phyloP scores from a whole-genome alignment of 2,888 invertebrate species.

The Vandiemenella viatica region DNA sequence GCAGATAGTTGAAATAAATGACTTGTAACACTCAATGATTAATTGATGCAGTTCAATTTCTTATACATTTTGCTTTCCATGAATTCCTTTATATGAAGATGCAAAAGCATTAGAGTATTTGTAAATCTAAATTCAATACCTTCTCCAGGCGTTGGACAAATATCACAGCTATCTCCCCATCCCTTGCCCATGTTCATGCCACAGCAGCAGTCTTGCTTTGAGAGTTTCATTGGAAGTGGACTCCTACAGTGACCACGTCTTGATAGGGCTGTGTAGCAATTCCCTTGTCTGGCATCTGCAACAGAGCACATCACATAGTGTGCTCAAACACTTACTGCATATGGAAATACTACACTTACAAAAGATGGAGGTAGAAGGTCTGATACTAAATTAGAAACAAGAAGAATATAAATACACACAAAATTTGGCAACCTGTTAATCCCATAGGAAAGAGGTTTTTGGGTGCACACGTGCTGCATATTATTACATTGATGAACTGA shows the following conservation, averaged over 20 bases:
- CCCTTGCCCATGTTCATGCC: slow-evolving; percentile 74
- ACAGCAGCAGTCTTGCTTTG: slow-evolving; percentile 75
- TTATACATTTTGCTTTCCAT: too few relatives aligned
- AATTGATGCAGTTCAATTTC: too few relatives aligned
- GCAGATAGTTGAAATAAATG: too few relatives aligned
- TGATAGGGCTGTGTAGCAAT: slow-evolving; percentile 54
- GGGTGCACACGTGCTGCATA: too few relatives aligned
- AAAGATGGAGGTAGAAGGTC: background rate
- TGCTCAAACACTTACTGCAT: background rate
- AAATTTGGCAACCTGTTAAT: background rate
- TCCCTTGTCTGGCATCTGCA: slow-evolving; percentile 62
- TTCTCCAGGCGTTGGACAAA: slow-evolving; percentile 51
- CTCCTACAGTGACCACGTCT: slow-evolving; percentile 54
- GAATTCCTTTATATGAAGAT: too few relatives aligned
- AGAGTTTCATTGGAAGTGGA: slow-evolving; percentile 49
- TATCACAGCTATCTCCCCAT: slow-evolving; percentile 64
- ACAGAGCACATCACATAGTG: slow-evolving; percentile 12
- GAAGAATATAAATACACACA: background rate
- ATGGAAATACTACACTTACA: background rate
- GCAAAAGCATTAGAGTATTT: too few relatives aligned
- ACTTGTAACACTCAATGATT: too few relatives aligned
- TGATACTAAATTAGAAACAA: background rate
- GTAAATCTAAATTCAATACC: slow-evolving; percentile 15
- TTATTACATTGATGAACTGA: too few relatives aligned
- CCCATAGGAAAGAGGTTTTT: too few relatives aligned